Evolutionary conservation across 2,113 vertebrate genomes (phyloP).

Genomic region (Ranitomeya variabilis): DNA sequence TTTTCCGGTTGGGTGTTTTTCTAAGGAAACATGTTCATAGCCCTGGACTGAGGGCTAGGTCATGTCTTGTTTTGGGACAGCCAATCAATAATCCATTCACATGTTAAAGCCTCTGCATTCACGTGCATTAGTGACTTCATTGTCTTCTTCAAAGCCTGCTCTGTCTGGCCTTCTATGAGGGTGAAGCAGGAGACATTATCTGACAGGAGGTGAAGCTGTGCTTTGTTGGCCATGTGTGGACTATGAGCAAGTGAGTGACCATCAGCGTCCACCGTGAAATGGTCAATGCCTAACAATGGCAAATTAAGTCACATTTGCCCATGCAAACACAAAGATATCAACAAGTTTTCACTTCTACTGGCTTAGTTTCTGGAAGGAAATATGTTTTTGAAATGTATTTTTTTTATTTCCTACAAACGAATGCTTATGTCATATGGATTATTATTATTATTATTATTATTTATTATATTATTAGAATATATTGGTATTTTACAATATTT

Average conservation of each 20-base stretch:
- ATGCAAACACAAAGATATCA: background rate
- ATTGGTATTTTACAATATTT: too few species aligned
- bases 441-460: too few species aligned
- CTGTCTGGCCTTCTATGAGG: slow-evolving; percentile 20
- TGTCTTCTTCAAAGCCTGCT: slow-evolving; percentile 9
- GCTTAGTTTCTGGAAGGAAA: background rate
- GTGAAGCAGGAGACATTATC: slow-evolving; percentile 25
- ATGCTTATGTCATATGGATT: too few species aligned
- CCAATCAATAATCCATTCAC: slow-evolving; percentile 53
- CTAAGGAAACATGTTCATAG: background rate
- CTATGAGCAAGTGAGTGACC: slow-evolving; percentile 32
- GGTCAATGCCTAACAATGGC: slow-evolving; percentile 12
- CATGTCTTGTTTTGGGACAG: slow-evolving; percentile 28
- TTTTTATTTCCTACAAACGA: background rate
- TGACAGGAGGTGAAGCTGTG: background rate
- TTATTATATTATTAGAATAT: too few species aligned
- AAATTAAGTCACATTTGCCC: background rate
- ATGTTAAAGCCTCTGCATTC: slow-evolving; percentile 23
- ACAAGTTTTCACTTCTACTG: background rate
- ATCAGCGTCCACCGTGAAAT: slow-evolving; percentile 19
- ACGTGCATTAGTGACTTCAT: slow-evolving; percentile 18
- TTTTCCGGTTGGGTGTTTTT: background rate
- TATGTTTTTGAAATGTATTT: background rate
- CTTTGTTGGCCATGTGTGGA: background rate
- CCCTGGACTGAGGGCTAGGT: background rate